Evolutionary conservation across 2,113 vertebrate genomes (phyloP).

Genomic region (Puma concolor): DNA sequence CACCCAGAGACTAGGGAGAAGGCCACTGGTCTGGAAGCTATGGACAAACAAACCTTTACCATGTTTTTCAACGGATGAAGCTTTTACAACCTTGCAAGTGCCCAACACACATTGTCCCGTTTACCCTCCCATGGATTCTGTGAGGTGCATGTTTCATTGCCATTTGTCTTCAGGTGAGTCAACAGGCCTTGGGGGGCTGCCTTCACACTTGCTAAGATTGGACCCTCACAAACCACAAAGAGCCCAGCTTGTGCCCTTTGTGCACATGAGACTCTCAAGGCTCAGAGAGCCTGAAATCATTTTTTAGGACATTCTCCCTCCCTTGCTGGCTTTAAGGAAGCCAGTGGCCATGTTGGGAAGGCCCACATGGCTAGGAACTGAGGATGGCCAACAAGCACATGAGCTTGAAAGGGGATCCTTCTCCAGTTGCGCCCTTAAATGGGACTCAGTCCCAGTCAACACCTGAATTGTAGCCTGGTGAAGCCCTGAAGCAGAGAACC

Average conservation of each 20-base stretch:
- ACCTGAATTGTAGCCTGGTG: not conserved
- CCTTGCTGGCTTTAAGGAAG: not conserved
- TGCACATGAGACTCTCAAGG: not conserved
- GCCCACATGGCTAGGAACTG: not conserved
- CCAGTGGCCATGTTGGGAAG: not conserved
- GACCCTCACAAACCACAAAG: not conserved
- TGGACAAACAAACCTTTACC: too few species aligned
- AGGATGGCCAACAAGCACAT: not conserved
- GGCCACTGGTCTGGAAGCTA: not conserved
- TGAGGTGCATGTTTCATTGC: not conserved
- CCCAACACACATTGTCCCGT: not conserved
- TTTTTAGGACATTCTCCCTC: not conserved
- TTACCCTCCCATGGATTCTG: not conserved
- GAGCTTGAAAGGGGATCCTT: not conserved
- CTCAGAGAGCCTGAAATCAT: not conserved
- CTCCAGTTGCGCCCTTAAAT: not conserved
- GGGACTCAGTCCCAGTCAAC: not conserved
- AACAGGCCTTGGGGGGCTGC: not conserved
- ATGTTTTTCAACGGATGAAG: too few species aligned
- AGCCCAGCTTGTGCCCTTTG: not conserved
- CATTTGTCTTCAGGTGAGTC: not conserved
- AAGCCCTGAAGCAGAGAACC: not conserved
- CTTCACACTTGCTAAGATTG: not conserved
- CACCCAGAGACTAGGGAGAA: not conserved
- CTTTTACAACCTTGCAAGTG: not conserved